Percentiles rank a stretch among this genome's conserved stretches.
Conservation (phyloP, 2,888 invertebrate species). For the Linnaemya tessellans region DNA sequence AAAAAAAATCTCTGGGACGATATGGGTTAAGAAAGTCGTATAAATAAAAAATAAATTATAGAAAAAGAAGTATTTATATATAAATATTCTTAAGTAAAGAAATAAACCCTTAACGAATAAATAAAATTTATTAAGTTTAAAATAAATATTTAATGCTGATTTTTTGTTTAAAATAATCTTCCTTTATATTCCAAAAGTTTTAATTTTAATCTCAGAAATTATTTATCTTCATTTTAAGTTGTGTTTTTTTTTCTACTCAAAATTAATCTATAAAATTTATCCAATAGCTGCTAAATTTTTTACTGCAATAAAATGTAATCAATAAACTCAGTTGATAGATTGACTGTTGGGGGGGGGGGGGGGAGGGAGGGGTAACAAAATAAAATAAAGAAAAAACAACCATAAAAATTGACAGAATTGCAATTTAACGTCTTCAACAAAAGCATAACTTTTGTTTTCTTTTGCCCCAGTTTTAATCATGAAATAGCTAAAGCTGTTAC, state of each 20-base stretch:
- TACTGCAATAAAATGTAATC: not conserved
- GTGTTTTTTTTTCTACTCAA: not conserved
- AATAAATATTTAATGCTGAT: no score
- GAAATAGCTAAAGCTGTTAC: conserved; percentile 34
- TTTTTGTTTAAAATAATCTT: no score
- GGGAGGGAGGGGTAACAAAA: no score
- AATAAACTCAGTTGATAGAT: conserved; percentile 38
- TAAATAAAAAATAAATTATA: conserved; percentile 1
- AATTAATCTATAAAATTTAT: not conserved
- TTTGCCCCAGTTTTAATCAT: conserved; percentile 44
- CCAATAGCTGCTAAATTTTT: not conserved
- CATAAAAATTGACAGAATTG: not conserved
- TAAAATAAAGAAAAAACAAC: not conserved
- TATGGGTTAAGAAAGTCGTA: conserved; percentile 9
- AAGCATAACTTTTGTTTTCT: conserved; percentile 4
- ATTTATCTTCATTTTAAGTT: not conserved
- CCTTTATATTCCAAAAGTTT: no score
- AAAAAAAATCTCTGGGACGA: no score
- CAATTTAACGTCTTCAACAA: not conserved
- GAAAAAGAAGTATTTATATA: no score
- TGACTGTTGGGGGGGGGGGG: not conserved
- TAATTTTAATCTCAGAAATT: no score
- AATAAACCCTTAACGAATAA: no score
- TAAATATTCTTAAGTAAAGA: no score
- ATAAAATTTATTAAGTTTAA: no score